Evolutionary conservation across 1,140 invertebrate genomes (phyloP).

Genomic region (Sarcophaga bullata): DNA sequence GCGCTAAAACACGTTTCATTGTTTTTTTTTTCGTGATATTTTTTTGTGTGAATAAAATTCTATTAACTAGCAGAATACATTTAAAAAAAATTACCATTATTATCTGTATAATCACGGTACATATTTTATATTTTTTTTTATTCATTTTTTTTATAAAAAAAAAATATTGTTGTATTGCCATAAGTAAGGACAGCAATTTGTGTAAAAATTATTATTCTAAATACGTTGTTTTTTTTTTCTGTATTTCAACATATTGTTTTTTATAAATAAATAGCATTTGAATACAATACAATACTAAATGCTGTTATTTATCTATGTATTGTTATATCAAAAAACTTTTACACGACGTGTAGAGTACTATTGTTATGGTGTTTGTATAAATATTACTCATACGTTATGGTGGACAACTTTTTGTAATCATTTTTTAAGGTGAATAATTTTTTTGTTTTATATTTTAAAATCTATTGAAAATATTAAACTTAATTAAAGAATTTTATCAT

Average conservation of each 20-base stretch:
- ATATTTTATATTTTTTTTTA: not conserved
- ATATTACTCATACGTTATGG: not conserved
- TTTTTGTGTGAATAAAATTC: too few species aligned
- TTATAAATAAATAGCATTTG: not conserved
- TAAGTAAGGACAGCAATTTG: not conserved
- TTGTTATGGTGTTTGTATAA: not conserved
- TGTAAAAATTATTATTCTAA: not conserved
- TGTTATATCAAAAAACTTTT: not conserved
- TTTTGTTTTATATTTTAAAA: too few species aligned
- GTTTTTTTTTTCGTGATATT: not conserved
- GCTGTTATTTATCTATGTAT: not conserved
- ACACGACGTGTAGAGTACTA: not conserved
- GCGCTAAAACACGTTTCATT: not conserved
- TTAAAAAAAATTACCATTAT: not conserved
- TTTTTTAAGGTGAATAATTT: too few species aligned
- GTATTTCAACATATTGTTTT: not conserved
- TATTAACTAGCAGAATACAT: not conserved
- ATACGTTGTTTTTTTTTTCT: not conserved
- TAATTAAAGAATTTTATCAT: too few species aligned
- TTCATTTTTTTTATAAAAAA: not conserved
- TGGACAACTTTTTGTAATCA: too few species aligned
- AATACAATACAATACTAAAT: too few species aligned
- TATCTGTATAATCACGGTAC: not conserved
- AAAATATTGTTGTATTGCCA: not conserved
- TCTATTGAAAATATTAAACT: too few species aligned